Percentiles rank a stretch among this genome's conserved stretches.
Evolutionary conservation across 2,888 invertebrate genomes (phyloP).

Genomic region (Dasysyrphus albostriatus): DNA sequence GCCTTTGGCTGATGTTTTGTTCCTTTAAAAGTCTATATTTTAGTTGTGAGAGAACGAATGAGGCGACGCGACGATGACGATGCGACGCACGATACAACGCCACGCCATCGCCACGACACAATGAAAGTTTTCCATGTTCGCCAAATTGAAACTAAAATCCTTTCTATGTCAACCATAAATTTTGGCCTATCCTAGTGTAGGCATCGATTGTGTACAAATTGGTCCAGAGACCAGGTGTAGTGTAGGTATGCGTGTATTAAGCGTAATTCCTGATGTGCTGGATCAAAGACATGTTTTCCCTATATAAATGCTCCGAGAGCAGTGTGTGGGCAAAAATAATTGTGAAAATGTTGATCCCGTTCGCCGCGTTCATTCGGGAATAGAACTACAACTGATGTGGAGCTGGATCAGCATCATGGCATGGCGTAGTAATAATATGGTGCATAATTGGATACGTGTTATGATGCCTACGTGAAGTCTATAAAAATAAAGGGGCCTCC

Average conservation of each 20-base stretch:
- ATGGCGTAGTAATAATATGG: constrained; percentile 66
- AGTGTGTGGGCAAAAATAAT: constrained; percentile 56
- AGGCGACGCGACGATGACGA: background rate
- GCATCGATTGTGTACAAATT: constrained; percentile 71
- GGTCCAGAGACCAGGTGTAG: constrained; percentile 45
- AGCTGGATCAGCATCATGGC: constrained; percentile 31
- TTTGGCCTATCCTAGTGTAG: constrained; percentile 50
- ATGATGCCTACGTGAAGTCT: constrained; percentile 67
- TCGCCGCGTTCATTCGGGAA: constrained; percentile 18
- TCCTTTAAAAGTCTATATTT: constrained; percentile 30
- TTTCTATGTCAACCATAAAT: constrained; percentile 65
- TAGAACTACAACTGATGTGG: constrained; percentile 22
- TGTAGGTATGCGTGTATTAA: constrained; percentile 57
- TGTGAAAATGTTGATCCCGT: constrained; percentile 60
- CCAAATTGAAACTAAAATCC: constrained; percentile 66
- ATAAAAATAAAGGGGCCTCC: constrained; percentile 38
- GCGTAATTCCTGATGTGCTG: constrained; percentile 49
- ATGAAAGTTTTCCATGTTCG: constrained; percentile 61
- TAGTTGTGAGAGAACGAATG: constrained; percentile 16
- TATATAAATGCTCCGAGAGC: background rate
- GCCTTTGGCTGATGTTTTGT: constrained; percentile 48
- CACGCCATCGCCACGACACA: background rate
- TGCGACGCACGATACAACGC: background rate
- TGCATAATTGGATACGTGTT: constrained; percentile 74
- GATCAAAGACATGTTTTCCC: constrained; percentile 29